Evolutionary conservation across 1,140 invertebrate species (phyloP), one percentile per base, ranked within the genome.

Genomic region (Orussus abietinus): DNA sequence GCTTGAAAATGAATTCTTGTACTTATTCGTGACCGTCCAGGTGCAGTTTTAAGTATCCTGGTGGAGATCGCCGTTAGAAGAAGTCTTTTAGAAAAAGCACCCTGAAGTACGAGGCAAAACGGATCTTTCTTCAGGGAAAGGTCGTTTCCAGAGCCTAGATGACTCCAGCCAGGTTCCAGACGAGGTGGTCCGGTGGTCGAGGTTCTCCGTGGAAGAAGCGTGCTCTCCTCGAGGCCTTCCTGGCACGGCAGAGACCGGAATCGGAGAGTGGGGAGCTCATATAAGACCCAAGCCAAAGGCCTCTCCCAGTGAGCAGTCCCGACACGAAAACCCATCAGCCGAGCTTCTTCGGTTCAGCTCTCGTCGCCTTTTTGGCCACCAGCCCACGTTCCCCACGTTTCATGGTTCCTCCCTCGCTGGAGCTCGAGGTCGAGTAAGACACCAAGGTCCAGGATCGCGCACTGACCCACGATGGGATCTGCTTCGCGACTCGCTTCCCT

Each of bases 281-380:
- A 71, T 71, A 71, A 71, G 68, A 69, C 62, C 64, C 60, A 58
- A 61, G 53, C 53, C 65, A 71, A 71, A 67, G 59, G 61, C 64
- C 64, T 71, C 68, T 68, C 61, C 59, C 68, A 71, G 68, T 71
- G 62, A 68, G 57, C 68, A 71, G 66, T 68, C 65, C 64, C 62
- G 60, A 68, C 65, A 68, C 68, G 66, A 69, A 71, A 69, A 71
- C 68, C 61, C 62, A 69, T 68, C 68, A 66, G 57, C 60, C 58
- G 55, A 67, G 62, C 64, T 65, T 71, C 66, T 64, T 68, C 62
- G 38, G 51, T 43, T 52, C 46, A 45, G 45, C 46, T 45, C 41
- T 42, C 38, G 32, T 45, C 18, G 10, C 20, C 33, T 50, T 42
- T 40, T 17, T 37, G n/a, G 15, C 25, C 12, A 32, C 10, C 30